phyloP scores from a whole-genome alignment of 2,888 invertebrate genomes.

The Hyposoter dolosus region DNA sequence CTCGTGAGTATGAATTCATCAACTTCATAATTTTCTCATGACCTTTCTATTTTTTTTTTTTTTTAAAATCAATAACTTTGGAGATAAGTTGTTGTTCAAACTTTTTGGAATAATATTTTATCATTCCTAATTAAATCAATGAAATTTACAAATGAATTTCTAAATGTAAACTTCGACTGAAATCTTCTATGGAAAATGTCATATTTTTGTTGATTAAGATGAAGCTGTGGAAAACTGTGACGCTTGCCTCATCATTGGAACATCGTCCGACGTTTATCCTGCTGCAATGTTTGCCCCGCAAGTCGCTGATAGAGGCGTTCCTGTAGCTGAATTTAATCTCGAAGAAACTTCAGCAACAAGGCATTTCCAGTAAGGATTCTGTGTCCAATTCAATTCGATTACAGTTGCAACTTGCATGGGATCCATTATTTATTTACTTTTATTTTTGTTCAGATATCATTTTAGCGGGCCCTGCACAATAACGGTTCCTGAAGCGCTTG shows the following conservation, averaged over 20 bases:
- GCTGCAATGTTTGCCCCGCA: conserved; percentile 95
- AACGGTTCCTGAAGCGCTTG: conserved; percentile 86
- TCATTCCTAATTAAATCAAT: no score
- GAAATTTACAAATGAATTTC: no score
- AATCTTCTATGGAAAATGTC: background rate
- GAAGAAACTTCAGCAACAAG: conserved; percentile 86
- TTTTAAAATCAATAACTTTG: background rate
- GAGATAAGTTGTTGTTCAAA: background rate
- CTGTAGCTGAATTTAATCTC: conserved; percentile 91
- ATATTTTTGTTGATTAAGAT: conserved; percentile 82
- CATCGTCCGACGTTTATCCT: conserved; percentile 94
- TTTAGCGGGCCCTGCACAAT: conserved; percentile 87
- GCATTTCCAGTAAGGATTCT: conserved; percentile 85
- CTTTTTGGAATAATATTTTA: background rate
- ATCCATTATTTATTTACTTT: background rate
- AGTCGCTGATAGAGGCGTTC: conserved; percentile 90
- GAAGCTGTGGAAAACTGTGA: conserved; percentile 90
- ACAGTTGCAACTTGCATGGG: background rate
- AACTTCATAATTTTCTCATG: background rate
- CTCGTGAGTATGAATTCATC: conserved; percentile 85
- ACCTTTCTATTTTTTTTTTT: background rate
- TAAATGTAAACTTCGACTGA: no score
- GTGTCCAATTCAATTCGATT: background rate
- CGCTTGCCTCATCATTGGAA: conserved; percentile 93
- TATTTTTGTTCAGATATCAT: conserved; percentile 84